Percentiles rank a stretch among this genome's conserved stretches.
Conservation (phyloP, 2,113 vertebrate species). For the Bothrops jararaca region DNA sequence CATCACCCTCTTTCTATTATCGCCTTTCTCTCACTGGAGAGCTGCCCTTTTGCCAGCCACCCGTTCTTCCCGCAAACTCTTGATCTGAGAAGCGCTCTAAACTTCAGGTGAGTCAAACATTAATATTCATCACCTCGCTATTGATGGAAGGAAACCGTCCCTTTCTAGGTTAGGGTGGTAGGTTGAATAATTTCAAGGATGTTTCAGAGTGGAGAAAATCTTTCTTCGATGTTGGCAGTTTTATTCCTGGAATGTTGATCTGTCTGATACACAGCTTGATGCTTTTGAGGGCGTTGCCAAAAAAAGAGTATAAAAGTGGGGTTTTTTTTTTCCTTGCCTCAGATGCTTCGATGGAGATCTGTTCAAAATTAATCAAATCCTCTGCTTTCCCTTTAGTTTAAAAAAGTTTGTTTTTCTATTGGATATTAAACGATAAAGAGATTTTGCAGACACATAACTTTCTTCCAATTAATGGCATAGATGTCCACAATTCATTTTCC, state of each 20-base stretch:
- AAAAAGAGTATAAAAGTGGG: neutral
- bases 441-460: neutral
- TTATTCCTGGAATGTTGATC: neutral
- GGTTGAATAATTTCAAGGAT: neutral
- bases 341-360: too few species aligned
- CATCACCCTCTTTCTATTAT: neutral
- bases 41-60: neutral
- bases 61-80: neutral
- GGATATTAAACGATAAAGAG: neutral
- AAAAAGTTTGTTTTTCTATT: neutral
- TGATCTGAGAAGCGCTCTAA: neutral
- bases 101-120: neutral
- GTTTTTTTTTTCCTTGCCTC: neutral
- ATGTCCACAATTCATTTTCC: neutral
- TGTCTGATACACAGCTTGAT: neutral
- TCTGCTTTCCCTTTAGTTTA: neutral
- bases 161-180: neutral
- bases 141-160: too few species aligned
- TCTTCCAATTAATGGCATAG: too few species aligned
- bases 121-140: neutral
- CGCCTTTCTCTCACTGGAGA: fast-evolving
- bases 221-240: neutral
- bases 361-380: neutral
- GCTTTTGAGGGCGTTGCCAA: neutral
- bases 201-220: neutral